These are phyloP conservation scores for Caenorhabditis sinica DNA, from an alignment of 2,888 invertebrate genomes.

Conservation along the genomic window DNA sequence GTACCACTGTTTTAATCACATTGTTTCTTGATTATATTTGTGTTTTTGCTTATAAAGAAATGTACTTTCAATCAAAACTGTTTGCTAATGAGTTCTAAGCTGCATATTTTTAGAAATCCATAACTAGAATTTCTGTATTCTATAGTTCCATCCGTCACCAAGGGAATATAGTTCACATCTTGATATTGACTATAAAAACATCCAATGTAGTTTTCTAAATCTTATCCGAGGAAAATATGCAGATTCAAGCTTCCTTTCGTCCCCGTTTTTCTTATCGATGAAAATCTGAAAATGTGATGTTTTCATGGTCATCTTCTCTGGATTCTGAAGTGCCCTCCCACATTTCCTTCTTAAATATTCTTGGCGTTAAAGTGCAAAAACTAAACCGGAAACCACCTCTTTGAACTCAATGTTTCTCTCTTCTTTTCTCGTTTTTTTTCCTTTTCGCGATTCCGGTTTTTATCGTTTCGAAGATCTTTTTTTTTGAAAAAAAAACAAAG, in stretches of 20 bases:
- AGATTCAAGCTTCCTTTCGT: not conserved
- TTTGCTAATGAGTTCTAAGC: no score
- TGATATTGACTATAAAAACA: not conserved
- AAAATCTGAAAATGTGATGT: not conserved
- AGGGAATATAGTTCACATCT: not conserved
- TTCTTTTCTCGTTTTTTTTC: slow-evolving; percentile 4
- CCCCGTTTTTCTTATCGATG: not conserved
- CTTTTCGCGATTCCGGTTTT: not conserved
- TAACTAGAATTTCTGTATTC: no score
- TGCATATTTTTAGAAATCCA: no score
- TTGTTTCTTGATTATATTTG: not conserved
- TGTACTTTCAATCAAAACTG: not conserved
- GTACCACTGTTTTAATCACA: not conserved
- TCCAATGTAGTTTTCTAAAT: not conserved
- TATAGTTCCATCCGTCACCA: not conserved
- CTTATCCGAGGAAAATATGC: not conserved
- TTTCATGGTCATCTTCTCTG: not conserved
- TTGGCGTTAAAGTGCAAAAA: slow-evolving; percentile 21
- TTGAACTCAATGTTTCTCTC: slow-evolving; percentile 21
- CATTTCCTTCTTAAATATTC: slow-evolving; percentile 1
- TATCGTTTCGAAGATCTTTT: not conserved
- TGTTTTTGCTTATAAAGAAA: not conserved
- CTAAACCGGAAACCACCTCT: slow-evolving; percentile 44
- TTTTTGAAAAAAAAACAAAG: not conserved
- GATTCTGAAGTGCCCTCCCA: slow-evolving; percentile 33